These are phyloP conservation scores for Synanthedon myopaeformis DNA, from an alignment of 2,888 invertebrate species.

Conservation along the genomic window DNA sequence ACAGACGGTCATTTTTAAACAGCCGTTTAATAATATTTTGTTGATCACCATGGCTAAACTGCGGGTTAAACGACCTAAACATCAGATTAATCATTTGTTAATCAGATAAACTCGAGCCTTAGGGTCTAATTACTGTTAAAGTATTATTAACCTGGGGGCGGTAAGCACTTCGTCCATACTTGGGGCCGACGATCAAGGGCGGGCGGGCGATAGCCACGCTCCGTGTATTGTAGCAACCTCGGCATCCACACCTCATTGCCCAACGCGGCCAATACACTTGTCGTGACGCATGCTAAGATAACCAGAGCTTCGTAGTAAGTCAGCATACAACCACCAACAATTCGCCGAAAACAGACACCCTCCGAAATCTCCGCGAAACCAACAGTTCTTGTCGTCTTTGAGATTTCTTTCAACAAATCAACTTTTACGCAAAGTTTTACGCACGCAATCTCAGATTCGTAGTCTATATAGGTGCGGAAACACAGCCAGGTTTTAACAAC, in stretches of 20 bases:
- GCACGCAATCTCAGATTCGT: no score
- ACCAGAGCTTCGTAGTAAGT: conserved; percentile 41
- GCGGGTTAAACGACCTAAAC: no score
- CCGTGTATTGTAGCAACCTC: conserved; percentile 45
- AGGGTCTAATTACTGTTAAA: background rate
- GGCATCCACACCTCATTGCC: conserved; percentile 38
- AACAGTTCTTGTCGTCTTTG: background rate
- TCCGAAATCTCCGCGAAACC: background rate
- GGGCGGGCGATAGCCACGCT: conserved; percentile 18
- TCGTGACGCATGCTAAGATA: conserved; percentile 49
- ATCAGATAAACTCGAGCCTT: no score
- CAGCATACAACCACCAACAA: conserved; percentile 25
- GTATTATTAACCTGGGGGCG: conserved; percentile 25
- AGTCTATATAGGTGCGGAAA: no score
- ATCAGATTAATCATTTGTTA: no score
- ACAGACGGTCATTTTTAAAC: no score
- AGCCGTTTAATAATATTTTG: no score
- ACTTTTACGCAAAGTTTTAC: no score
- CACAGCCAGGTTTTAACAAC: no score
- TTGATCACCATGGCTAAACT: no score
- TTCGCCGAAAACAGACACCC: no score
- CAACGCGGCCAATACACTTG: conserved; percentile 36
- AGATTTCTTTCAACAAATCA: background rate
- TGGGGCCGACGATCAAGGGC: conserved; percentile 4
- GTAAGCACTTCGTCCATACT: conserved; percentile 21